Evolutionary conservation across 2,888 invertebrate species (phyloP).

Genomic region (Polydesmus complanatus): DNA sequence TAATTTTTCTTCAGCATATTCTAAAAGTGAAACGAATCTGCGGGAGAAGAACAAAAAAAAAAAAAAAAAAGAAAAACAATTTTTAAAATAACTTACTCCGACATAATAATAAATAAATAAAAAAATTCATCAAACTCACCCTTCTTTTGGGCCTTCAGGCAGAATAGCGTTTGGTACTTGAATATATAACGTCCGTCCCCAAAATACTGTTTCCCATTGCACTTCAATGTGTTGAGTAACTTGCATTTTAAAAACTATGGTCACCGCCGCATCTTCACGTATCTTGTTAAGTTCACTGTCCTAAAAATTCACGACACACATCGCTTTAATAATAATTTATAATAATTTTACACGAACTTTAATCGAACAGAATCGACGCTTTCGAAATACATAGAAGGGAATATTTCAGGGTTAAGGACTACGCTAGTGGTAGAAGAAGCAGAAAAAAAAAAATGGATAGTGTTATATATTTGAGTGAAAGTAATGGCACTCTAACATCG

Average conservation of each 20-base stretch:
- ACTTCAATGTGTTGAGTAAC: conserved; percentile 63
- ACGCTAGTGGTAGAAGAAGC: not conserved
- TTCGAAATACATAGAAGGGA: not conserved
- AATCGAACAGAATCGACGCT: not conserved
- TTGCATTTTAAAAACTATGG: conserved; percentile 60
- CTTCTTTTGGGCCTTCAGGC: conserved; percentile 86
- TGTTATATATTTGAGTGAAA: not conserved
- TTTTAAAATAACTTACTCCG: not conserved
- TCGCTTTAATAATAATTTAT: not conserved
- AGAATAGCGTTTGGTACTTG: conserved; percentile 73
- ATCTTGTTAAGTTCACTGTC: conserved; percentile 41
- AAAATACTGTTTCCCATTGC: conserved; percentile 71
- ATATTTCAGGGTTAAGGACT: too few relatives aligned
- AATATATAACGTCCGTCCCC: conserved; percentile 67
- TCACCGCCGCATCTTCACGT: conserved; percentile 36
- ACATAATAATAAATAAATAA: too few relatives aligned
- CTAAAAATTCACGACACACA: conserved; percentile 7
- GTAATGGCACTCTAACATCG: not conserved
- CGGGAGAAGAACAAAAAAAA: too few relatives aligned
- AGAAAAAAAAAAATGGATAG: not conserved
- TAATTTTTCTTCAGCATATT: conserved; percentile 88
- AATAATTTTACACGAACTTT: not conserved
- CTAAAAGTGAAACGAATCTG: conserved; percentile 73
- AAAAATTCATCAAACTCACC: conserved; percentile 32
- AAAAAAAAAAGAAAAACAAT: not conserved